Base-by-base conservation (phyloP, 2,113 vertebrate species). In the Formicarius rufipectus region DNA sequence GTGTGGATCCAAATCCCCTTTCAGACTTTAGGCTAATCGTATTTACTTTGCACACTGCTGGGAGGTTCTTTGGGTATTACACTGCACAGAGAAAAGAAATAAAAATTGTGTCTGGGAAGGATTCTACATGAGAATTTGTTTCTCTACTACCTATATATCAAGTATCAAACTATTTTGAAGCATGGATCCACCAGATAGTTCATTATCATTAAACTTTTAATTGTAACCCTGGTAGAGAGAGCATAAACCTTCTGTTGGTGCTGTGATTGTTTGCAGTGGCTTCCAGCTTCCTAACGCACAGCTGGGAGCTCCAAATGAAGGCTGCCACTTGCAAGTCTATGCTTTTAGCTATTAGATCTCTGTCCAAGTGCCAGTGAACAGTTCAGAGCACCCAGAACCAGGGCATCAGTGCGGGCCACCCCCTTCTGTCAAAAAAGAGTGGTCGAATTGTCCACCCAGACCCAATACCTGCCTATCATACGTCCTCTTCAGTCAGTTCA, bases 401-500 rank as follows among this genome's bases (percentile, higher is more conserved):
- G 14, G 45, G 17, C 42, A 37, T 13, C 28, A 31, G 39, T 0
- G 0, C 56, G 53, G 30, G 18, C 47, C 28, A 25, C 17, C 23
- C 23, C 13, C 39, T 55, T 42, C 14, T 33, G 25, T 35, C 30
- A 17, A 35, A 30, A 60, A 60, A 44, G 14, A 18, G 3, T 13
- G 30, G 22, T 33, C 30, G 17, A 0, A 5, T 37, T 18, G 6
- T 35, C 40, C 18, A 8, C 23, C 20, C 9, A 28, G 33, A 18
- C 24, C 44, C 6, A 3, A 55, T 21, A 10, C 4, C 31, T n/a
- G 7, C 44, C 2, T 9, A 0, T 39, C 7, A 10, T 4, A 31
- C 33, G 30, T 44, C 33, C 5, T 2, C 28, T 39, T 8, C 25
- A 28, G n/a, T 21, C 45, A 7, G 42, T 13, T 52, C 21, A 6